Evolutionary conservation across 1,140 invertebrate species (phyloP), one percentile per base, ranked within the genome.

Genomic region (Mamestra configurata): DNA sequence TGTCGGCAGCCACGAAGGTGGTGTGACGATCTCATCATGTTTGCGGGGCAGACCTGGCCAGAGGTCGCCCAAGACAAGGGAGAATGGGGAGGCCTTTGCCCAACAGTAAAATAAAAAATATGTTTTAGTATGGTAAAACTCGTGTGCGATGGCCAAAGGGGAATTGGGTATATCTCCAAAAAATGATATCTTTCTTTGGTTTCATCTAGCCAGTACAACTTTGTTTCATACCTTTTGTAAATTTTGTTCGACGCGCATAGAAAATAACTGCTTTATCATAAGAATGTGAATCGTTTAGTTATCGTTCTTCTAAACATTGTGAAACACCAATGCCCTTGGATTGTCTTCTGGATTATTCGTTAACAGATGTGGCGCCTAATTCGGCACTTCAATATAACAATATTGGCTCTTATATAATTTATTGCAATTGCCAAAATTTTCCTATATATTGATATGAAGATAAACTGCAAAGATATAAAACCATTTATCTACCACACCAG

Each of bases 251-350:
- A 22, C 51, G 20, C 51, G 18, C 51, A 53, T 53, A 8, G 20
- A 7, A 53, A 53, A 53, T 53, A 53, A 22, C 7, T 53, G n/a
- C 51, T 18, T 53, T 53, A 53, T 53, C 20, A 53, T 53, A 24
- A 11, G 11, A 53, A 53, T 22, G 18, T 8, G 20, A 5, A 51
- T 53, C 20, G 51, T 53, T 22, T 53, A 2, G 20, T 53, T 53
- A 53, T 20, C 20, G 10, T 10, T 10, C 8, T 43, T 7, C 40
- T 11, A 13, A 13, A 10, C 40, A 31, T n/a, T 37, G 5, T 5
- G 6, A 6, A 37, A 37, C 35, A 37, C 10, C 10, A 37, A 2
- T 24, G 22, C 53, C 8, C 22, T 15, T 24, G 22, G 6, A 13
- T 55, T 55, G 10, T 57, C 8, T 57, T 57, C 10, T 55, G 7